Evolutionary conservation across 2,888 invertebrate genomes (phyloP).

Genomic region (Himalopsyche japonica): DNA sequence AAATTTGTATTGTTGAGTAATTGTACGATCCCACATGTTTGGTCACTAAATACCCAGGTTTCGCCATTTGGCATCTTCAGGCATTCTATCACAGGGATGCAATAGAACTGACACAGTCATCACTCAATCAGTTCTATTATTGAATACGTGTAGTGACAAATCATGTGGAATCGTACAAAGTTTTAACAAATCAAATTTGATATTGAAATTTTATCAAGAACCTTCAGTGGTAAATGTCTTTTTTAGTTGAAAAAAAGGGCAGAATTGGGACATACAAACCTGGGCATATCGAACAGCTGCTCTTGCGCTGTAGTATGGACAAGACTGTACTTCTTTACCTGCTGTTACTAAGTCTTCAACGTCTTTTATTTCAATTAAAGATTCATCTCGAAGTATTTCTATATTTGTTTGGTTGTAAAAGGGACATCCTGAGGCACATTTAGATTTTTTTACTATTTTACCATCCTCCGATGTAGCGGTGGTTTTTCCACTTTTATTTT

Average conservation of each 20-base stretch:
- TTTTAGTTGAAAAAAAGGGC: neutral
- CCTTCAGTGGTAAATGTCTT: no score
- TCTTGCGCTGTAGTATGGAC: slow-evolving; percentile 92
- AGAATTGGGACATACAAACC: slow-evolving; percentile 45
- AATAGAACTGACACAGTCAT: no score
- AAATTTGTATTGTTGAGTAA: no score
- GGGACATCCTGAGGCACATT: slow-evolving; percentile 64
- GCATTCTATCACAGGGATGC: no score
- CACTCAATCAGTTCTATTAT: no score
- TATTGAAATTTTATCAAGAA: no score
- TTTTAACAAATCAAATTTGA: no score
- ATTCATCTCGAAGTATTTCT: slow-evolving; percentile 65
- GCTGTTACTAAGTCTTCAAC: slow-evolving; percentile 81
- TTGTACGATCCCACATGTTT: no score
- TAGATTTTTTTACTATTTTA: slow-evolving; percentile 65
- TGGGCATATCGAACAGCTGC: slow-evolving; percentile 83
- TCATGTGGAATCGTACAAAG: no score
- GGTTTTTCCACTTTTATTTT: slow-evolving; percentile 61
- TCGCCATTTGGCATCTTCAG: no score
- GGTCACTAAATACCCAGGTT: no score
- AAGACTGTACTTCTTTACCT: slow-evolving; percentile 74
- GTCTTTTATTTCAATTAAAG: slow-evolving; percentile 75
- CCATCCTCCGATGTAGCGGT: slow-evolving; percentile 64
- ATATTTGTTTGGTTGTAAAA: slow-evolving; percentile 68
- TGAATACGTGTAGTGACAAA: no score